Evolutionary conservation across 2,113 vertebrate species (phyloP).

Genomic region (Takifugu bimaculatus): DNA sequence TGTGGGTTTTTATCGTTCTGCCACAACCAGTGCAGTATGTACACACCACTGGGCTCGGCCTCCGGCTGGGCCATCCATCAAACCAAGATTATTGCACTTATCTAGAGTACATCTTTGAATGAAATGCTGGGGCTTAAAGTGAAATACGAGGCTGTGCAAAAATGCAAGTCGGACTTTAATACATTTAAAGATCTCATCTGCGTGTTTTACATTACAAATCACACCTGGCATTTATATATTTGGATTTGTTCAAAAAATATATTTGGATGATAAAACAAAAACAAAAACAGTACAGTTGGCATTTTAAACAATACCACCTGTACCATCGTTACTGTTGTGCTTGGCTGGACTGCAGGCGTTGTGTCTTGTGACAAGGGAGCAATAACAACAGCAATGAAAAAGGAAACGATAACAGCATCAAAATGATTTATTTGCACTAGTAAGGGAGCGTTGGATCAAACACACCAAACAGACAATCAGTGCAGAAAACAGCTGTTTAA

Average conservation of each 20-base stretch:
- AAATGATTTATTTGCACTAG: too few relatives aligned
- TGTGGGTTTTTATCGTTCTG: constrained; percentile 64
- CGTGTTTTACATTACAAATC: constrained; percentile 45
- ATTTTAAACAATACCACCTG: too few relatives aligned
- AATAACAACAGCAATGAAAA: too few relatives aligned
- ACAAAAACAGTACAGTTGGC: too few relatives aligned
- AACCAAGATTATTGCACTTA: constrained; percentile 71
- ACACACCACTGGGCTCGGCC: constrained; percentile 66
- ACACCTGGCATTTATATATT: not conserved
- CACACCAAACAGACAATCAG: too few relatives aligned
- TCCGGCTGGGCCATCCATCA: constrained; percentile 67
- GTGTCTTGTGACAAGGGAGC: too few relatives aligned
- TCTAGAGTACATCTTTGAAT: constrained; percentile 72
- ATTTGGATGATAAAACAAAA: not conserved
- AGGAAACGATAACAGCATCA: too few relatives aligned
- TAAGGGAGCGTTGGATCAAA: too few relatives aligned
- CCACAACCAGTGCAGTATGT: constrained; percentile 64
- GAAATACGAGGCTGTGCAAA: constrained; percentile 70
- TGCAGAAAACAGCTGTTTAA: too few relatives aligned
- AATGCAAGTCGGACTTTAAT: constrained; percentile 66
- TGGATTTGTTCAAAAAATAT: not conserved
- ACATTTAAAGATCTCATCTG: constrained; percentile 38
- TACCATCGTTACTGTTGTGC: too few relatives aligned
- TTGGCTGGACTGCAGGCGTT: too few relatives aligned
- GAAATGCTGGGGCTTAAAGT: constrained; percentile 64